These are phyloP conservation scores for Mythimna ferrago DNA, from an alignment of 2,888 invertebrate genomes.

Conservation along the genomic window DNA sequence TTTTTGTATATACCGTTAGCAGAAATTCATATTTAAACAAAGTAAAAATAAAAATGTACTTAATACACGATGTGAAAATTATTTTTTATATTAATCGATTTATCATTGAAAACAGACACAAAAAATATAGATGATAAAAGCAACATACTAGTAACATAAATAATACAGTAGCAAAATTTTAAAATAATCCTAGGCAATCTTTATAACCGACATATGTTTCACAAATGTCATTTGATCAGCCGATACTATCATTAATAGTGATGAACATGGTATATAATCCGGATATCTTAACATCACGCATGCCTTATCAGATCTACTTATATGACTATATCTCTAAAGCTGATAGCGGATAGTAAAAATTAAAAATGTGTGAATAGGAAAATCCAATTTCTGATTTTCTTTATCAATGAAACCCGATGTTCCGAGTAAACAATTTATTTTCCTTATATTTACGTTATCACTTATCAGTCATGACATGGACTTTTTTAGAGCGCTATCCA, in stretches of 20 bases:
- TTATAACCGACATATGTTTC: background rate
- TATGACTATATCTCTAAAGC: background rate
- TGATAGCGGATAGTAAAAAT: conserved; percentile 15
- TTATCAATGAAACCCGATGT: conserved; percentile 8
- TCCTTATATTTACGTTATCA: conserved; percentile 18
- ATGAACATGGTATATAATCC: conserved; percentile 25
- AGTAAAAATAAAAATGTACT: no score
- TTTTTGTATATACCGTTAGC: no score
- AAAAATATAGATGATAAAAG: background rate
- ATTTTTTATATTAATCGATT: no score
- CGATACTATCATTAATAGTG: conserved; percentile 11
- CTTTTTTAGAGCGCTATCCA: no score
- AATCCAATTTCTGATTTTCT: background rate
- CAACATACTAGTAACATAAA: background rate
- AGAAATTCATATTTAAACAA: no score
- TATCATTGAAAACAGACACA: no score
- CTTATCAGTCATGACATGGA: background rate
- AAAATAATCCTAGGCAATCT: conserved; percentile 13
- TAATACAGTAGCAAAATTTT: conserved; percentile 23
- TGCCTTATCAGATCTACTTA: conserved; percentile 24
- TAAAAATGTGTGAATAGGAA: conserved; percentile 30
- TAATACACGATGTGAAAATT: no score
- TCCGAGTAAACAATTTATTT: conserved; percentile 8
- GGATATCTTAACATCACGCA: conserved; percentile 3
- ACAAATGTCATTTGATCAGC: conserved; percentile 6